Conservation (phyloP, 1,140 invertebrate genomes). For the Trichonephila clavipes region DNA sequence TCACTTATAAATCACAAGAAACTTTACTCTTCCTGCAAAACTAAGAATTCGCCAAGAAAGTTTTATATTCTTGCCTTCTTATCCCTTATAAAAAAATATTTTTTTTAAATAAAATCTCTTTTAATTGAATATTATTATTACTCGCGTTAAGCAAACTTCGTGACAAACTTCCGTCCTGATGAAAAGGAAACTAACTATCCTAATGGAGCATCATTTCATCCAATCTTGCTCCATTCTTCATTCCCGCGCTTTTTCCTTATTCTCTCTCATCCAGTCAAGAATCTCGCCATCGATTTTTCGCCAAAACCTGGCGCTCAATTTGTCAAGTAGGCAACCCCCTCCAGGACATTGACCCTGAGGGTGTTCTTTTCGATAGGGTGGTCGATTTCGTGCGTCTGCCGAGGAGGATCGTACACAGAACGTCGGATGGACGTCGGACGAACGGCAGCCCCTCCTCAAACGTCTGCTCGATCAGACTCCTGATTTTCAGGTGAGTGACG, state of each 20-base stretch:
- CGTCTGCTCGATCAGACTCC: conserved; percentile 55
- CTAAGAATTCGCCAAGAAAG: too few species aligned
- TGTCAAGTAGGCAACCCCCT: conserved; percentile 22
- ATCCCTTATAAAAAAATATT: background rate
- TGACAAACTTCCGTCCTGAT: background rate
- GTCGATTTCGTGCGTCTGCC: conserved; percentile 66
- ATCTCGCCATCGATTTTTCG: conserved; percentile 34
- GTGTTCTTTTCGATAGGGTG: conserved; percentile 34
- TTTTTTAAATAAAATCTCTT: background rate
- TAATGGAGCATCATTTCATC: background rate
- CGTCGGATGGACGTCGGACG: background rate
- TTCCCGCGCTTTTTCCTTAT: conserved; percentile 6
- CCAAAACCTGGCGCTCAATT: conserved; percentile 17
- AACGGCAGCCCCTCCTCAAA: background rate
- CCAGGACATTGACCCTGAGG: conserved; percentile 67
- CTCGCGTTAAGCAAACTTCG: background rate
- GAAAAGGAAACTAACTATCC: background rate
- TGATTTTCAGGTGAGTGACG: conserved; percentile 54
- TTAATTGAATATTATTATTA: background rate
- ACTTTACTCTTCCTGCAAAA: too few species aligned
- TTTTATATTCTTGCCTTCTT: too few species aligned
- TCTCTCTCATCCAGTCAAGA: background rate
- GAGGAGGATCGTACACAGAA: conserved; percentile 8
- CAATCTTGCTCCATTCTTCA: background rate
- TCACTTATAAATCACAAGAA: too few species aligned